Evolutionary conservation across 2,888 invertebrate species (phyloP).

Genomic region (Mamestra brassicae): DNA sequence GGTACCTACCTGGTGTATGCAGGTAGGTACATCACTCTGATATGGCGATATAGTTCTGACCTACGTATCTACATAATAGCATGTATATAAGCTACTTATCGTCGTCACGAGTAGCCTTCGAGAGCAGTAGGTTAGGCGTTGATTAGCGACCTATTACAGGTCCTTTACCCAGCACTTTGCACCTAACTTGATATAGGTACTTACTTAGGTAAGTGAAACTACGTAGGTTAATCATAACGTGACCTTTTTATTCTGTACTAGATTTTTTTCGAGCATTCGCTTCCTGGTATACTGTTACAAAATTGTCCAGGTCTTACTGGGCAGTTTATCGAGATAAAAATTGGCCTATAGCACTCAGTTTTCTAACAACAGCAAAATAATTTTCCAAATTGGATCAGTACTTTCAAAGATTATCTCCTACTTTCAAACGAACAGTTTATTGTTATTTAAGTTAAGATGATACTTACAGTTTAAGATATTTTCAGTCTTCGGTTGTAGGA

Average conservation of each 20-base stretch:
- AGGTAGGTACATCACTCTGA: too few relatives aligned
- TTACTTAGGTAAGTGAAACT: background rate
- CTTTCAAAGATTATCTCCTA: background rate
- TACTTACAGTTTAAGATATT: background rate
- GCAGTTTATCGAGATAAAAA: background rate
- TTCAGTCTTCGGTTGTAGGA: background rate
- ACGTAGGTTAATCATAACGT: background rate
- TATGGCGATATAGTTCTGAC: background rate
- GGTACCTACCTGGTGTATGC: too few relatives aligned
- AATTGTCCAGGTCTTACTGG: too few relatives aligned
- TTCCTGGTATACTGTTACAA: too few relatives aligned
- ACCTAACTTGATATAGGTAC: constrained; percentile 15
- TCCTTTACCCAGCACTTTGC: constrained; percentile 41
- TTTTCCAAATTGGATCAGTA: background rate
- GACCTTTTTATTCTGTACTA: background rate
- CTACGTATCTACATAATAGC: background rate
- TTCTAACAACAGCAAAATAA: background rate
- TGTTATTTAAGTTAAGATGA: too few relatives aligned
- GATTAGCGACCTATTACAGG: constrained; percentile 46
- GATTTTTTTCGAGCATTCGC: background rate
- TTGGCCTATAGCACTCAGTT: background rate
- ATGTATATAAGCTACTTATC: constrained; percentile 4
- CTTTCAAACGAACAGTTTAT: too few relatives aligned
- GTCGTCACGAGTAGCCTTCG: constrained; percentile 26
- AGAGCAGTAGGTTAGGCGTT: constrained; percentile 47